Base-by-base conservation (phyloP, 2,113 vertebrate species). In the Ceratotherium simum region DNA sequence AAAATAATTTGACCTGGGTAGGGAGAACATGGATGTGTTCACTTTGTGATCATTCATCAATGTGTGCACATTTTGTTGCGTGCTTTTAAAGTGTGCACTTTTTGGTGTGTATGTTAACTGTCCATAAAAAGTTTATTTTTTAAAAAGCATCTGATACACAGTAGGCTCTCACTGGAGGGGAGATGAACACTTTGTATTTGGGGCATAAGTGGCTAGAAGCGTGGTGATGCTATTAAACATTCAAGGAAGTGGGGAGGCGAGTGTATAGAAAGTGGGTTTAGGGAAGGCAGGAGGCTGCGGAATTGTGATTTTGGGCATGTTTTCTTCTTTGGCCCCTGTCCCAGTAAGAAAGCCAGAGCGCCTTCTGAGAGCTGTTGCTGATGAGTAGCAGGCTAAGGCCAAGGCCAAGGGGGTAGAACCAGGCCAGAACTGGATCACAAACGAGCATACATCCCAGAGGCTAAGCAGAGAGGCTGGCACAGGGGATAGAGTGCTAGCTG, bases 271-370 rank as follows among this genome's bases (percentile, higher is more conserved):
- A 73, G 51, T 58, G 51, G 29, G 39, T 82, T 86, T 90, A 51
- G 14, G 83, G 73, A 79, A 83, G 69, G 69, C 33, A 31, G 42
- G 39, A 95, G 31, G 75, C 64, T 87, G 8, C 6, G 18, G n/a
- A 87, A 94, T 48, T 95, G 51, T 97, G 70, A 87, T 75, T 20
- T 92, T 79, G 42, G 60, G 36, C 18, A 72, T 39, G 29, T 85
- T 95, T 93, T 80, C 31, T 88, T 42, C 78, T 94, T 81, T 97
- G 82, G 72, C 39, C 25, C 46, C 51, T 90, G 42, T 87, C 42
- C 42, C 72, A 79, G 33, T 96, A 73, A 90, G 70, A 96, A 92
- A 95, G 51, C 39, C 83, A 92, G 69, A 70, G 29, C 2, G 8
- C 54, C 48, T 91, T 64, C 60, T 67, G 67, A 91, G 54, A 91